A percentile compares a stretch with the other conserved stretches of the same genome.
phyloP scores from a whole-genome alignment of 92 coral and sea anemone genomes.

The Zoanthus gigantus region DNA sequence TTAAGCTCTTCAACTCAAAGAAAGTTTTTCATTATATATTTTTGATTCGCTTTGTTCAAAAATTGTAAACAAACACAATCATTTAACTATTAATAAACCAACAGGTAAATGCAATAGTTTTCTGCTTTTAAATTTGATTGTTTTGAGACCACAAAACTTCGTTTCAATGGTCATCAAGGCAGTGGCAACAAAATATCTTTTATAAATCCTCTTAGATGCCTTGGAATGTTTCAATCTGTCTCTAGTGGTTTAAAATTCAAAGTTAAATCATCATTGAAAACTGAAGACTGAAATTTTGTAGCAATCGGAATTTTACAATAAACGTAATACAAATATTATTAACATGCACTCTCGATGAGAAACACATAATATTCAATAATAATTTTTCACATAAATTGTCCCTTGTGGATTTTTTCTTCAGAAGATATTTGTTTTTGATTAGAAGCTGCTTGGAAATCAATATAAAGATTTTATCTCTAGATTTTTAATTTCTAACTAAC shows the following conservation, averaged over 20 bases:
- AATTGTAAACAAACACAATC: conserved; percentile 19
- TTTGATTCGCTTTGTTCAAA: not conserved
- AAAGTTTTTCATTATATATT: not conserved
- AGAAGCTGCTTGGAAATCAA: not conserved
- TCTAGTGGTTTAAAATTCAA: not conserved
- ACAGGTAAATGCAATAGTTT: not conserved
- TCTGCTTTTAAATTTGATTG: not conserved
- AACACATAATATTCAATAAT: not conserved
- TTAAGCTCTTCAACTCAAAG: not conserved
- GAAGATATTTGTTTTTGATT: not conserved
- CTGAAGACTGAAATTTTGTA: not conserved
- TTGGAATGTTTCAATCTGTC: not conserved
- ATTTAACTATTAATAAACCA: conserved; percentile 18
- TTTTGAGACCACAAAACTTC: not conserved
- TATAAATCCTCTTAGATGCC: not conserved
- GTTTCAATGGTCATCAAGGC: not conserved
- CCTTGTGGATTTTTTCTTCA: not conserved
- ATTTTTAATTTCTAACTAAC: not conserved
- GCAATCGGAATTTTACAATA: not conserved
- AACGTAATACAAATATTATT: not conserved
- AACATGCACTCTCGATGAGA: not conserved
- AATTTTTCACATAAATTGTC: not conserved
- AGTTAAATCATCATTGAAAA: no score
- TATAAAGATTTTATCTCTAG: not conserved
- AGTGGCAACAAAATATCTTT: not conserved